These are phyloP conservation scores for Artemia sinica DNA, from an alignment of 2,888 invertebrate genomes.

Conservation along the genomic window DNA sequence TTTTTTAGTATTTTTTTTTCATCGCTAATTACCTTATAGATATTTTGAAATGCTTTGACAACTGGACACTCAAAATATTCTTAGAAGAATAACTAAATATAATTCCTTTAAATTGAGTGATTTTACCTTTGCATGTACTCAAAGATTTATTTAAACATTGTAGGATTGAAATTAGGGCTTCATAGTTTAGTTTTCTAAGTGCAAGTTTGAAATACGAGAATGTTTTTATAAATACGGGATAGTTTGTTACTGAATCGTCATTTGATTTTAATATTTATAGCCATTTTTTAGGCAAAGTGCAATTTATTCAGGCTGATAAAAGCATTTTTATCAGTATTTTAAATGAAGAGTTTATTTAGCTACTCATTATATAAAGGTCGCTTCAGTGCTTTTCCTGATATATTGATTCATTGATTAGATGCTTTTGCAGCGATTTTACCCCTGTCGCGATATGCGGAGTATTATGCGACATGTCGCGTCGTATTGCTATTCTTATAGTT, in stretches of 20 bases:
- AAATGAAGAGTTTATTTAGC: conserved; percentile 13
- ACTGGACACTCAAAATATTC: too few relatives aligned
- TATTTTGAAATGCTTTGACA: too few relatives aligned
- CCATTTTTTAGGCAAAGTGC: conserved; percentile 14
- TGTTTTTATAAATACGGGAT: conserved; percentile 7
- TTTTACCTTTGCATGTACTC: too few relatives aligned
- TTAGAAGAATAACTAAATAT: too few relatives aligned
- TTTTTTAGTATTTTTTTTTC: not conserved
- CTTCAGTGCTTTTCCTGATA: conserved; percentile 8
- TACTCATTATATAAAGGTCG: not conserved
- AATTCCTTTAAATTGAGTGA: too few relatives aligned
- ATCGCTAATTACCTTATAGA: too few relatives aligned
- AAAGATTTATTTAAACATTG: too few relatives aligned
- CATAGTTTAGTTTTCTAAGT: too few relatives aligned
- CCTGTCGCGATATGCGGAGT: conserved; percentile 13
- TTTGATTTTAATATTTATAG: not conserved
- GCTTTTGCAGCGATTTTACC: conserved; percentile 2
- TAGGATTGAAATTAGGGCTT: too few relatives aligned
- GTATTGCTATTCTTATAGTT: conserved; percentile 3
- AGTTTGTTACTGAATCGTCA: conserved; percentile 12
- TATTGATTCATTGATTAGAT: not conserved
- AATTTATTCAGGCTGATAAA: not conserved
- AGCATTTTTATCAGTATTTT: conserved; percentile 3
- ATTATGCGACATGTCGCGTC: conserved; percentile 6
- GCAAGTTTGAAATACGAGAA: not conserved